Evolutionary conservation across 2,797 vertebrate genomes (phyloP).

Genomic region (Pantherophis alleghaniensis): DNA sequence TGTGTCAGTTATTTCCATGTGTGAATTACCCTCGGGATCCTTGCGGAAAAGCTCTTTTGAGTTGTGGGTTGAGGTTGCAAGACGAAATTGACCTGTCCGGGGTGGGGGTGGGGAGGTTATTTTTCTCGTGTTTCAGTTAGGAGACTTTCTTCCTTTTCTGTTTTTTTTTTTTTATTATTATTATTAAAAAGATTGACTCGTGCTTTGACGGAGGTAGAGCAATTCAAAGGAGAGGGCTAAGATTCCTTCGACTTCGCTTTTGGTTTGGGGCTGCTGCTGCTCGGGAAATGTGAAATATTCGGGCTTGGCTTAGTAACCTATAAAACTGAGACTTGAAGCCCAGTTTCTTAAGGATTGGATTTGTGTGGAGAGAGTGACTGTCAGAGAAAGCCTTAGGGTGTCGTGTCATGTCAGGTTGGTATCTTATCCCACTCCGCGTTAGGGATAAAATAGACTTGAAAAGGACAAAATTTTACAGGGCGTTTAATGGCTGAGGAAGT

Average conservation of each 20-base stretch:
- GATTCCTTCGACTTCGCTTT: neutral
- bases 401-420: neutral
- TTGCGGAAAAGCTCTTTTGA: neutral
- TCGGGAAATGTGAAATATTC: neutral
- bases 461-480: neutral
- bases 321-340: neutral
- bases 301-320: neutral
- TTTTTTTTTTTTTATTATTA: no score
- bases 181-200: no score
- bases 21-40: neutral
- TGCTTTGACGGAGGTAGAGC: neutral
- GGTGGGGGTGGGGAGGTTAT: neutral
- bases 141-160: neutral
- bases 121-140: neutral
- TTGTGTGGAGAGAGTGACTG: neutral
- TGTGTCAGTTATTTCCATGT: neutral
- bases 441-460: neutral
- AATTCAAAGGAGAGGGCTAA: neutral
- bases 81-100: neutral
- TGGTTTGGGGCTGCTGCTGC: neutral
- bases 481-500: neutral
- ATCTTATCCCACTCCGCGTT: neutral
- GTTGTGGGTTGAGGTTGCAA: neutral
- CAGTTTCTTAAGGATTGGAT: neutral
- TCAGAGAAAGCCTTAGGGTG: neutral